phyloP scores from a whole-genome alignment of 2,113 vertebrate genomes.

The Sapayoa aenigma region DNA sequence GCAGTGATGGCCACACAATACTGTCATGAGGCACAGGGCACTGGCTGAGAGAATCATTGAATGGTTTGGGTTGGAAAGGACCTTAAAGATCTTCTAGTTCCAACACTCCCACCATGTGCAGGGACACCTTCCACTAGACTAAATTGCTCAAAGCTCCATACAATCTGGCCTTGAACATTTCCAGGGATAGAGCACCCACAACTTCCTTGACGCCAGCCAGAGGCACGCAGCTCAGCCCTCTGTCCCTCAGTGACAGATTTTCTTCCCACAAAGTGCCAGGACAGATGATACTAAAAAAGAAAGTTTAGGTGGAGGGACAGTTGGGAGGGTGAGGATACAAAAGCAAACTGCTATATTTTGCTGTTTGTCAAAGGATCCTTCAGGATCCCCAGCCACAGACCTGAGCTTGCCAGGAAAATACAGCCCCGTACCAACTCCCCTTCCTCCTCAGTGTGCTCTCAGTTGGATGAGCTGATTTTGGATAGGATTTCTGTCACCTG shows the following conservation, averaged over 20 bases:
- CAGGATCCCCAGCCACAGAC: background rate
- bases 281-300: background rate
- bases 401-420: background rate
- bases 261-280: background rate
- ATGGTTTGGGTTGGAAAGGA: background rate
- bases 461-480: background rate
- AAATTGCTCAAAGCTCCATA: background rate
- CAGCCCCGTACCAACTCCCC: background rate
- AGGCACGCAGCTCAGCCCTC: background rate
- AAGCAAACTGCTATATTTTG: background rate
- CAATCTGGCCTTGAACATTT: background rate
- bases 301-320: accelerated
- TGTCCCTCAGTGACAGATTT: background rate
- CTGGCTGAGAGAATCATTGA: background rate
- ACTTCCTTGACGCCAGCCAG: background rate
- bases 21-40: background rate
- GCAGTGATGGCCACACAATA: accelerated
- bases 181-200: background rate
- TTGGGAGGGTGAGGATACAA: background rate
- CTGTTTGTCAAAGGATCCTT: background rate
- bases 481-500: background rate
- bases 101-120: background rate
- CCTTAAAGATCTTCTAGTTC: background rate
- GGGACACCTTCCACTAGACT: background rate
- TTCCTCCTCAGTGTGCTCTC: background rate